Base-by-base conservation (phyloP, 1,140 invertebrate species). In the Melitaea cinxia region DNA sequence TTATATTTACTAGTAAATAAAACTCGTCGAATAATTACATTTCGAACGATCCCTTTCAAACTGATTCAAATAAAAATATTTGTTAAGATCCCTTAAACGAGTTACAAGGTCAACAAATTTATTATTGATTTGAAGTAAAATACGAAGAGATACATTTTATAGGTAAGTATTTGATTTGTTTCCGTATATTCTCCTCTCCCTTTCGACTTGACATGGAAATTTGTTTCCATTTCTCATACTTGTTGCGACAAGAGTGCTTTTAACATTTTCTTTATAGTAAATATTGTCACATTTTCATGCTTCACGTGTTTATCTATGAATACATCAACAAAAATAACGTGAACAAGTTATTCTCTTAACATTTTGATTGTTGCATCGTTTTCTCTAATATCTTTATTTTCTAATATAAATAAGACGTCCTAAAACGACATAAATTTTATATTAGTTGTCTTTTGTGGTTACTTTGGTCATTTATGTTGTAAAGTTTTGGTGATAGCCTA, bases 91-190 rank as follows among this genome's bases (percentile, higher is more conserved):
- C 33, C 15, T 37, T 4, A 6, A 7, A 56, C 35, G 54, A 56
- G 23, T 56, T 28, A 24, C 23, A 15, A 24, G 37, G 37, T 68
- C 60, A 64, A 68, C 60, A 64, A 63, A 68, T 64, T 68, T 52
- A 42, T 57, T 53, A 61, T 62, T 62, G 60, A 62, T 55, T 62
- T 15, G 19, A 52, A 42, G 39, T 53, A 62, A 54, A 62, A 62
- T 64, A 58, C 49, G 37, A 15, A 54, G 15, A 57, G 66, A 68
- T 24, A 54, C 63, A 50, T 63, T 55, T 63, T 37, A 53, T 49
- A 64, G 50, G 28, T 68, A 68, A 64, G 57, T 64, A 58, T 68
- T 68, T 68, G 60, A 64, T 64, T 49, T 59, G 55, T 54, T 59
- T 26, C 47, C 17, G 49, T 28, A 47, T 24, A 62, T 42, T 63